Evolutionary conservation across 1,140 invertebrate species (phyloP).

Genomic region (Drosophila melanogaster): DNA sequence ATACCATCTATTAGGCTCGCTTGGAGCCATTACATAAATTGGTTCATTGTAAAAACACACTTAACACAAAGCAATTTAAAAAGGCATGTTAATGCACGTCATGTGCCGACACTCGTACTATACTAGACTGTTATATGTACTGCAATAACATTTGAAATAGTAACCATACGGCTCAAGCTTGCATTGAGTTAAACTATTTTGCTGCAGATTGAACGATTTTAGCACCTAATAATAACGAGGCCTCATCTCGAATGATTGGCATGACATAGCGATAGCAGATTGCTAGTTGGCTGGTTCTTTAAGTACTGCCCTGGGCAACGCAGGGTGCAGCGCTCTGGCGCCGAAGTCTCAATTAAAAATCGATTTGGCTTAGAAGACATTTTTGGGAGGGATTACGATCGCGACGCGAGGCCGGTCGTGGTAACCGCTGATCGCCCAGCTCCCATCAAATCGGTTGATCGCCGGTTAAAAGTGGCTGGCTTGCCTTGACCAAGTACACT

Average conservation of each 20-base stretch:
- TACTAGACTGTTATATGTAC: no score
- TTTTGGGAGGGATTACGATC: conserved; percentile 1
- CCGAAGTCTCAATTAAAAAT: conserved; percentile 14
- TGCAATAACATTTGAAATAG: no score
- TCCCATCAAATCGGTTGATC: not conserved
- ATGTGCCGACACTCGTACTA: no score
- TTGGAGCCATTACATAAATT: conserved; percentile 2
- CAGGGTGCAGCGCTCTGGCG: not conserved
- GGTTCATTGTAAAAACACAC: conserved; percentile 1
- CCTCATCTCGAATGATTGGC: not conserved
- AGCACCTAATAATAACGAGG: not conserved
- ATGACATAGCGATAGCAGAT: not conserved
- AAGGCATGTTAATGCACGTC: no score
- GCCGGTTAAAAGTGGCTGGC: conserved; percentile 26
- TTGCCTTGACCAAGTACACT: conserved; percentile 74
- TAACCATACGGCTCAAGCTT: no score
- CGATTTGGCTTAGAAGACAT: conserved; percentile 7
- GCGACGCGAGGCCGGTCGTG: conserved; percentile 39
- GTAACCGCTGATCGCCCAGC: not conserved
- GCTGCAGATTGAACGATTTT: not conserved
- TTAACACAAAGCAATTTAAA: no score
- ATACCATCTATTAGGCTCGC: not conserved
- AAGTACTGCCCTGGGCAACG: not conserved
- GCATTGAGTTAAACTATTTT: no score
- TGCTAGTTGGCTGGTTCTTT: not conserved